Percentiles rank a stretch among this genome's conserved stretches.
phyloP scores from a whole-genome alignment of 2,113 vertebrate genomes.

The Rattus rattus region DNA sequence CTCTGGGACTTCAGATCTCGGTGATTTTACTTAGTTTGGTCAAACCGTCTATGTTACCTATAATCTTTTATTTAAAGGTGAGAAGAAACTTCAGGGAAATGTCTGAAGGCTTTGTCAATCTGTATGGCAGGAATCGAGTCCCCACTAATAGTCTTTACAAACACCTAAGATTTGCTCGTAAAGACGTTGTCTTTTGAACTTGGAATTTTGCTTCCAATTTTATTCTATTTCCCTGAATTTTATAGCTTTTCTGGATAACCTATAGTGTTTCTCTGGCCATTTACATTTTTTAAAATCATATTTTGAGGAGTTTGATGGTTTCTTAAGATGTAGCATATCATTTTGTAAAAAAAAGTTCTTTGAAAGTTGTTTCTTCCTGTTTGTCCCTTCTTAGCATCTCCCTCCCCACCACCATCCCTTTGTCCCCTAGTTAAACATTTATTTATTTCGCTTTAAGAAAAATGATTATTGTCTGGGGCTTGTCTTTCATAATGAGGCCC shows the following conservation, averaged over 20 bases:
- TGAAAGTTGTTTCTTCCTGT: not conserved
- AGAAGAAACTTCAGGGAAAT: not conserved
- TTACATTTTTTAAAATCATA: conserved; percentile 3
- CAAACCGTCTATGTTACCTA: conserved; percentile 29
- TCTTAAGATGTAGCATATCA: not conserved
- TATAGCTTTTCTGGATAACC: not conserved
- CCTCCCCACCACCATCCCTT: not conserved
- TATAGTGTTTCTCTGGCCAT: conserved; percentile 13
- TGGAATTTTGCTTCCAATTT: conserved; percentile 27
- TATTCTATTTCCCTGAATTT: conserved; percentile 24
- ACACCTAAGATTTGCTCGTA: not conserved
- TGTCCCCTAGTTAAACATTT: not conserved
- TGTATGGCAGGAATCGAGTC: not conserved
- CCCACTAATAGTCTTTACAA: conserved; percentile 7
- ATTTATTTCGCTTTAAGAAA: conserved; percentile 32
- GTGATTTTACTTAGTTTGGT: conserved; percentile 2
- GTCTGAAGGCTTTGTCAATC: not conserved
- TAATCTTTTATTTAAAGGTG: conserved; percentile 21
- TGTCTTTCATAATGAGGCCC: conserved; percentile 21
- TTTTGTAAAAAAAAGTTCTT: conserved; percentile 42
- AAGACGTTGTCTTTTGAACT: conserved; percentile 21
- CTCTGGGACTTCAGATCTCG: not conserved
- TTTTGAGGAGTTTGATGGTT: conserved; percentile 26
- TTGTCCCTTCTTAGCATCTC: not conserved
- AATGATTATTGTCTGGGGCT: not conserved